phyloP scores from a whole-genome alignment of 2,113 vertebrate species.

The Etia nguti region DNA sequence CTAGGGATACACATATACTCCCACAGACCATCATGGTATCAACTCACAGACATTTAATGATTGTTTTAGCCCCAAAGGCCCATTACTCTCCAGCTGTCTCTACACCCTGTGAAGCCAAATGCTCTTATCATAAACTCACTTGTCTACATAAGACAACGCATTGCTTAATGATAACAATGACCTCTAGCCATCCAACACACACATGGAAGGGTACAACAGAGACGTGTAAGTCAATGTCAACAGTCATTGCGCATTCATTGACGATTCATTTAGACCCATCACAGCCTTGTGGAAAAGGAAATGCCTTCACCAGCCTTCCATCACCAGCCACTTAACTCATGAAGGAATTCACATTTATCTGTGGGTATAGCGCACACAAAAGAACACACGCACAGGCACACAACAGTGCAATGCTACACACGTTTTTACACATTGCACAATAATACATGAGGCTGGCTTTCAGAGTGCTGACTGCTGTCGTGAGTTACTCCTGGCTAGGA shows the following conservation, averaged over 20 bases:
- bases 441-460: neutral
- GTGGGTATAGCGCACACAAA: neutral
- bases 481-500: neutral
- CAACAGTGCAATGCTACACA: neutral
- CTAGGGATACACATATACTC: neutral
- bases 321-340: constrained; percentile 6
- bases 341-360: constrained; percentile 22
- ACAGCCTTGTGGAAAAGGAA: constrained; percentile 3
- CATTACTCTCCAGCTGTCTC: neutral
- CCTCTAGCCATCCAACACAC: constrained; percentile 3
- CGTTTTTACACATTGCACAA: neutral
- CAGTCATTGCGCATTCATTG: constrained; percentile 41
- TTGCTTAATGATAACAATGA: constrained; percentile 18
- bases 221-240: constrained; percentile 42
- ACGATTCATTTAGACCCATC: constrained; percentile 41
- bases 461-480: neutral
- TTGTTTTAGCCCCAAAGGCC: neutral
- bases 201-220: neutral
- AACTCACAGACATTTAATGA: neutral
- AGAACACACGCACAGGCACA: neutral
- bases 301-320: constrained; percentile 23
- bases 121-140: constrained; percentile 8
- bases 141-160: neutral
- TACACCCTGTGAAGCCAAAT: neutral
- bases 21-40: neutral